phyloP scores from a whole-genome alignment of 2,888 invertebrate genomes.

The Cosmorhoe ocellata region DNA sequence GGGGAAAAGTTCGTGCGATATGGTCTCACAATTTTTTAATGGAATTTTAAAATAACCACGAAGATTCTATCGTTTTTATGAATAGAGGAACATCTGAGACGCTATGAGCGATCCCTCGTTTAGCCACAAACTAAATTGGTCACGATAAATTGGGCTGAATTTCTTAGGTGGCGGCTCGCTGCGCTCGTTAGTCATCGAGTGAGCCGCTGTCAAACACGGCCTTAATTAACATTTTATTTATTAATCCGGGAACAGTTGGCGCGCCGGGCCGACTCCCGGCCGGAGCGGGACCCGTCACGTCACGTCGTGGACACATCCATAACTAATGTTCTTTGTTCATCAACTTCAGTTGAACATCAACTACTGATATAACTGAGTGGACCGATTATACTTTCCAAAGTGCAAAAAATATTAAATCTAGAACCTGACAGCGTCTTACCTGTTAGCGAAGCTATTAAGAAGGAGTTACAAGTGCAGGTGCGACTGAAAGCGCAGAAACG shows the following conservation, averaged over 20 bases:
- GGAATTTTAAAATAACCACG: too few relatives aligned
- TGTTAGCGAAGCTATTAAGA: background rate
- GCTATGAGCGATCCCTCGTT: background rate
- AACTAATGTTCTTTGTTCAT: too few relatives aligned
- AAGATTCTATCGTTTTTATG: too few relatives aligned
- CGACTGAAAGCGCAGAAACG: background rate
- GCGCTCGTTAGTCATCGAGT: slow-evolving; percentile 24
- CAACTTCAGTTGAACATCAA: too few relatives aligned
- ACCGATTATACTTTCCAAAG: too few relatives aligned
- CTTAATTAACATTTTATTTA: slow-evolving; percentile 31
- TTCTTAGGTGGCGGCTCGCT: slow-evolving; percentile 12
- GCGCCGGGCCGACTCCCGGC: slow-evolving; percentile 5
- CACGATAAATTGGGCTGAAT: slow-evolving; percentile 16
- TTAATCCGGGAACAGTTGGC: slow-evolving; percentile 20
- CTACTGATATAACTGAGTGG: too few relatives aligned
- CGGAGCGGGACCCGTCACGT: too few relatives aligned
- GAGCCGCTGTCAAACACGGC: slow-evolving; percentile 15
- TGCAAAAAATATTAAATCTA: too few relatives aligned
- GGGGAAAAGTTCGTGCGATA: background rate
- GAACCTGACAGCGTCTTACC: background rate
- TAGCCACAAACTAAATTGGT: slow-evolving; percentile 13
- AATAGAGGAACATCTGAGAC: background rate
- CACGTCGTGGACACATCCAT: too few relatives aligned
- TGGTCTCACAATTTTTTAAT: too few relatives aligned
- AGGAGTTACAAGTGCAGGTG: slow-evolving; percentile 1